These are phyloP conservation scores for Epicampocera succincta DNA, from an alignment of 2,888 invertebrate species.

Conservation along the genomic window DNA sequence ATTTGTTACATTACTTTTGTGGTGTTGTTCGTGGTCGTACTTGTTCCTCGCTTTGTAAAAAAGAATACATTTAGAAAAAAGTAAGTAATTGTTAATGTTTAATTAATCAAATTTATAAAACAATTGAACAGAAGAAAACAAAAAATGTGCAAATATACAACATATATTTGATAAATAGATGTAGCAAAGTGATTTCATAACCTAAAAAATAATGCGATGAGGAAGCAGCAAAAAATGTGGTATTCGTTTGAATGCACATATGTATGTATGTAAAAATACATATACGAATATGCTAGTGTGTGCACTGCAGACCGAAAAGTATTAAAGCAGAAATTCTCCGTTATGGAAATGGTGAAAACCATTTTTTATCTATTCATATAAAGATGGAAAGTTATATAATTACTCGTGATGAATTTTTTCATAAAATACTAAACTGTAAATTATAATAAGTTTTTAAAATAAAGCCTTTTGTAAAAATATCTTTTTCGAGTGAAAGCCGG, in stretches of 20 bases:
- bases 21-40: slow-evolving; percentile 77
- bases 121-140: slow-evolving; percentile 4
- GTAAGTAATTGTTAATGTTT: slow-evolving; percentile 73
- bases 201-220: slow-evolving; percentile 73
- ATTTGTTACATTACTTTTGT: slow-evolving; percentile 76
- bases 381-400: neutral
- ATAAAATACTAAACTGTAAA: no score
- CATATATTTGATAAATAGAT: slow-evolving; percentile 8
- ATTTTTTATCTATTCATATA: neutral
- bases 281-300: slow-evolving; percentile 31
- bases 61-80: slow-evolving; percentile 72
- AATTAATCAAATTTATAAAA: slow-evolving; percentile 3
- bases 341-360: slow-evolving; percentile 18
- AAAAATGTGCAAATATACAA: slow-evolving; percentile 15
- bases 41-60: slow-evolving; percentile 75
- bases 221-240: slow-evolving; percentile 57
- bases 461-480: neutral
- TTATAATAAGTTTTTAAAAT: neutral
- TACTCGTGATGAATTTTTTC: no score
- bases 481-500: slow-evolving; percentile 16
- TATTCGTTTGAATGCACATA: no score
- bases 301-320: slow-evolving; percentile 21
- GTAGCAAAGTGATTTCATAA: slow-evolving; percentile 77
- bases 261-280: slow-evolving; percentile 57
- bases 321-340: neutral